Evolutionary conservation across 2,888 invertebrate species (phyloP).

Genomic region (Ischnura elegans): DNA sequence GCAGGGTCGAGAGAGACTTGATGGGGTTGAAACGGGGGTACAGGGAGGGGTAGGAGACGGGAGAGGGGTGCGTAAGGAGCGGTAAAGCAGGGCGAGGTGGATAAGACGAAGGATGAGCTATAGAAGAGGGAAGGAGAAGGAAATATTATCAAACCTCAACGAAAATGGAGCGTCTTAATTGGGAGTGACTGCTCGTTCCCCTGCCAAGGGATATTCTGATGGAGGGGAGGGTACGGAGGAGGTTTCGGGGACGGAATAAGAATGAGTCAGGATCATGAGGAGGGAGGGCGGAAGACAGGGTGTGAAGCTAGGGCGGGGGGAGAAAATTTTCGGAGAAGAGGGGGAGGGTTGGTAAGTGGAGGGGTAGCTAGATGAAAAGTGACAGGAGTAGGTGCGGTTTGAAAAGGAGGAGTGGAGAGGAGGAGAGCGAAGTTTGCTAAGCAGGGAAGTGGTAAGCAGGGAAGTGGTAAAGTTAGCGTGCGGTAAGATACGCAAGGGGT

Average conservation of each 20-base stretch:
- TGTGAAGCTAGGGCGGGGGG: neutral
- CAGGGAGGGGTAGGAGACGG: neutral
- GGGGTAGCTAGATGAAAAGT: neutral
- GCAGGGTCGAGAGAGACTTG: neutral
- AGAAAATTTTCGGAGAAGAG: neutral
- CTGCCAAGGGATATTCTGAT: neutral
- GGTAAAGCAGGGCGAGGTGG: neutral
- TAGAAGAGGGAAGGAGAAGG: neutral
- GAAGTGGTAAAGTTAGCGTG: neutral
- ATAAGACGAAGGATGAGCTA: neutral
- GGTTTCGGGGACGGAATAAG: neutral
- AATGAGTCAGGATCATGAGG: neutral
- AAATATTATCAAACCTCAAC: slow-evolving; percentile 57
- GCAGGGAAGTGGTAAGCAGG: neutral
- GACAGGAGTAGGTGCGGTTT: neutral
- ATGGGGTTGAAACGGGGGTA: neutral
- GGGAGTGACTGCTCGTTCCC: slow-evolving; percentile 55
- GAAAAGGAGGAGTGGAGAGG: neutral
- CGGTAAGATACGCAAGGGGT: neutral
- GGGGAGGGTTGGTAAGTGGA: neutral
- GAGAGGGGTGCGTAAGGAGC: neutral
- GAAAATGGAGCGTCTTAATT: slow-evolving; percentile 62
- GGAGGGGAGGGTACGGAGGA: neutral
- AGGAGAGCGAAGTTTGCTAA: too few relatives aligned
- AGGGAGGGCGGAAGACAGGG: too few relatives aligned